phyloP scores from a whole-genome alignment of 2,797 vertebrate species.

The Picus viridis region DNA sequence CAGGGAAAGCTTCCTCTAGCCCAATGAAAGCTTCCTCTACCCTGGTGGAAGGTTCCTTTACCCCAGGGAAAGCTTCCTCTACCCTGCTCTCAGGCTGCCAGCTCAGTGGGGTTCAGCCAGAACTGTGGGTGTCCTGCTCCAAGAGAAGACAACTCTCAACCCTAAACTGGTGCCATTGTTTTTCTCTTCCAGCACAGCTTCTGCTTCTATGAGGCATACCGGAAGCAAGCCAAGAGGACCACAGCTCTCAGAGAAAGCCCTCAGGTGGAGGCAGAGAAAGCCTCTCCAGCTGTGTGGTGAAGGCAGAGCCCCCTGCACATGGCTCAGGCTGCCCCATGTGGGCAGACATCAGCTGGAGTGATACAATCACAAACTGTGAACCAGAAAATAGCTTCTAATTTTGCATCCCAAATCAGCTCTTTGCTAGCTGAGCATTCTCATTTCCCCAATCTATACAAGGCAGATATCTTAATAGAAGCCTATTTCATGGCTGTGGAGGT shows the following conservation, averaged over 20 bases:
- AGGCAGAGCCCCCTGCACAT: background rate
- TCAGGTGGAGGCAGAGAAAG: background rate
- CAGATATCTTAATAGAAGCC: background rate
- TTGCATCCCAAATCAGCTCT: background rate
- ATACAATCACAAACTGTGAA: background rate
- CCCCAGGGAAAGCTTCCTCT: too few relatives aligned
- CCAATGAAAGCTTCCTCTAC: too few relatives aligned
- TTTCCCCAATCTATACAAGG: background rate
- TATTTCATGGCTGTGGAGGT: background rate
- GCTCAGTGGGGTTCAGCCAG: background rate
- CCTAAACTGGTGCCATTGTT: background rate
- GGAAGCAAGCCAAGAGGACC: background rate
- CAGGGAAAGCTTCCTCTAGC: too few relatives aligned
- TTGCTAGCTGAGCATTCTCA: background rate
- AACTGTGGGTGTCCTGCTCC: background rate
- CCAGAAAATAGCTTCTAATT: conserved; percentile 30
- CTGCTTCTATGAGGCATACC: background rate
- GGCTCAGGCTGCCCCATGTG: background rate
- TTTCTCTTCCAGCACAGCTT: background rate
- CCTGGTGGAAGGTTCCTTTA: too few relatives aligned
- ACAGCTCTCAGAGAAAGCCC: background rate
- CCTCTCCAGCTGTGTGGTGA: background rate
- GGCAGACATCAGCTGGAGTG: background rate
- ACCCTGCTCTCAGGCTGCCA: background rate
- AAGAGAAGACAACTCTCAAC: background rate